phyloP scores from a whole-genome alignment of 2,797 vertebrate species.

The Rhinella marina region DNA sequence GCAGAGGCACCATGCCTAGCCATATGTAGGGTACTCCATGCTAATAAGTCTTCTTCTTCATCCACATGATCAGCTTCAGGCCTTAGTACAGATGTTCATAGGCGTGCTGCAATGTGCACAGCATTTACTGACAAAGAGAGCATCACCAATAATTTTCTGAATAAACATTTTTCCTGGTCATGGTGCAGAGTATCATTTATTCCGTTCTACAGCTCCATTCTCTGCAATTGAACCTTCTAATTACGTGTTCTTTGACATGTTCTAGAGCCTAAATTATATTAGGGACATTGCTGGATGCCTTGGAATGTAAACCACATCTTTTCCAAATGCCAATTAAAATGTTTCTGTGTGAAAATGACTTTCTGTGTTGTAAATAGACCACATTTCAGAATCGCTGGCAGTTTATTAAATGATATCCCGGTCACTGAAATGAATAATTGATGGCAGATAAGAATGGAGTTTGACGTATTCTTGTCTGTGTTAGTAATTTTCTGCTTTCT shows the following conservation, averaged over 20 bases:
- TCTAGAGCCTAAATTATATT: slow-evolving; percentile 23
- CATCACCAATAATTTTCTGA: background rate
- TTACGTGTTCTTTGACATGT: slow-evolving; percentile 21
- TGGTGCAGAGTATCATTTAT: background rate
- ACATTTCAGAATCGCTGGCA: slow-evolving; percentile 27
- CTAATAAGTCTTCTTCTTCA: too few relatives aligned
- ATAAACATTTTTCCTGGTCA: background rate
- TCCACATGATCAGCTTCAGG: background rate
- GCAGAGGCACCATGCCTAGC: background rate
- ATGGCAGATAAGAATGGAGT: slow-evolving; percentile 43
- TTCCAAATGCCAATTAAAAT: slow-evolving; percentile 34
- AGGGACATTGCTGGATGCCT: slow-evolving; percentile 13
- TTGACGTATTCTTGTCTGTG: slow-evolving; percentile 39
- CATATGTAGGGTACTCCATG: background rate
- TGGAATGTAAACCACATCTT: slow-evolving; percentile 17
- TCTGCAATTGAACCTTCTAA: slow-evolving; percentile 4
- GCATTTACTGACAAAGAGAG: background rate
- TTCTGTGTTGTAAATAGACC: slow-evolving; percentile 20
- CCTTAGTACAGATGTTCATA: background rate
- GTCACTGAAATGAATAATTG: slow-evolving; percentile 38
- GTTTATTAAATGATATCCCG: slow-evolving; percentile 41
- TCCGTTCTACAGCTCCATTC: background rate
- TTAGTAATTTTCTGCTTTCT: slow-evolving; percentile 35
- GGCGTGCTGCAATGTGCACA: background rate
- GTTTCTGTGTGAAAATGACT: slow-evolving; percentile 19